These are phyloP conservation scores for Tuberolachnus salignus DNA, from an alignment of 2,888 invertebrate species.

Conservation along the genomic window DNA sequence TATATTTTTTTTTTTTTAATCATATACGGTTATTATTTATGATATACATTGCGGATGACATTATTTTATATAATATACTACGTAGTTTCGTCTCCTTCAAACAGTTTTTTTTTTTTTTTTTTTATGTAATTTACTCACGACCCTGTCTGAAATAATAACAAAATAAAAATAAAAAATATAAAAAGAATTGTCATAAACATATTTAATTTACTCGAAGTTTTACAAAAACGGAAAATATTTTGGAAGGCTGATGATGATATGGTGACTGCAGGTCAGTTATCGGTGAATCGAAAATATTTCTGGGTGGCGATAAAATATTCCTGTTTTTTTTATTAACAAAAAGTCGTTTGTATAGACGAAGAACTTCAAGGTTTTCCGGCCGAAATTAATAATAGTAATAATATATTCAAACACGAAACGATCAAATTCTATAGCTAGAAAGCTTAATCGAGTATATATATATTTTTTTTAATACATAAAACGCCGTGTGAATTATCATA, in stretches of 20 bases:
- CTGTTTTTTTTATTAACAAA: slow-evolving; percentile 26
- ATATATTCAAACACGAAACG: slow-evolving; percentile 33
- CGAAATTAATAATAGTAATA: slow-evolving; percentile 7
- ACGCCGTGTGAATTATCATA: neutral
- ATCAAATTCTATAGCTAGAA: slow-evolving; percentile 28
- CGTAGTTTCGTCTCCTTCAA: too few species aligned
- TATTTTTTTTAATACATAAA: slow-evolving; percentile 39
- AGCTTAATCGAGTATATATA: slow-evolving; percentile 33
- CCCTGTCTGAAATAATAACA: too few species aligned
- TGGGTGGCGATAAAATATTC: slow-evolving; percentile 26
- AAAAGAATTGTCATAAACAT: too few species aligned
- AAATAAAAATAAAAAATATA: too few species aligned
- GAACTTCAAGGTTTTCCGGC: slow-evolving; percentile 34
- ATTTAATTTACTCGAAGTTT: too few species aligned
- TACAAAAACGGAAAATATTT: too few species aligned
- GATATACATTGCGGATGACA: neutral
- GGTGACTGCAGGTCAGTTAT: slow-evolving; percentile 18
- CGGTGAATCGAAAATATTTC: slow-evolving; percentile 12
- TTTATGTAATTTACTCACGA: neutral
- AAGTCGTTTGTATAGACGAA: slow-evolving; percentile 17
- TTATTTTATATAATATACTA: neutral
- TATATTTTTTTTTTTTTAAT: too few species aligned
- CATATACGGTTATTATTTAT: too few species aligned
- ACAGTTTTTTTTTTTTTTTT: neutral
- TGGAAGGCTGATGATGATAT: neutral